Evolutionary conservation across 2,113 vertebrate genomes (phyloP).

Genomic region (Notarius lentiginosus): DNA sequence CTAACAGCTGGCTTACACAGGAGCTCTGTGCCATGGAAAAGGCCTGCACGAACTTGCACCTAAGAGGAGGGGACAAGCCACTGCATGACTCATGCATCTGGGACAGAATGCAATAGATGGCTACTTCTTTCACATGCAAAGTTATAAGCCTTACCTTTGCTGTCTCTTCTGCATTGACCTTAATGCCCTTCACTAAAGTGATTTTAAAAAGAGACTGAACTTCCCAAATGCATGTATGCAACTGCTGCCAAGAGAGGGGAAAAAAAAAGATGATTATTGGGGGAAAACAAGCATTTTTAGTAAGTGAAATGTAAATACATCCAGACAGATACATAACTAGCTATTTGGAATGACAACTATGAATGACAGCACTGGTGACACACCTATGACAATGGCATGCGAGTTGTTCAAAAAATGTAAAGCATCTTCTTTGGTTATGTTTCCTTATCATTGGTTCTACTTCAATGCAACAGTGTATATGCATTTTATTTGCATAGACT

Average conservation of each 20-base stretch:
- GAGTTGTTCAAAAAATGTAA: not conserved
- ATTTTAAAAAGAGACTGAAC: slow-evolving; percentile 84
- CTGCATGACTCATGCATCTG: not conserved
- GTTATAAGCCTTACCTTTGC: slow-evolving; percentile 81
- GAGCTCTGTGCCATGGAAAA: slow-evolving; percentile 95
- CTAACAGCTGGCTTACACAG: slow-evolving; percentile 90
- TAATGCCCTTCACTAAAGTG: slow-evolving; percentile 85
- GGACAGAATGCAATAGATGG: not conserved
- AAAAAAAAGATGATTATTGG: slow-evolving; percentile 1
- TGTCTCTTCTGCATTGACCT: slow-evolving; percentile 93
- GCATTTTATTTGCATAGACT: not conserved
- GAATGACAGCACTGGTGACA: not conserved
- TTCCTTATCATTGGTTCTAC: not conserved
- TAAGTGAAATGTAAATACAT: not conserved
- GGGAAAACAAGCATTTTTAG: not conserved
- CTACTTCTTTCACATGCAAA: not conserved
- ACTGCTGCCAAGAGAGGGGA: slow-evolving; percentile 61
- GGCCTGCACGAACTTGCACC: slow-evolving; percentile 95
- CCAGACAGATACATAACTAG: slow-evolving; percentile 33
- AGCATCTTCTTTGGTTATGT: not conserved
- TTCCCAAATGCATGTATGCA: slow-evolving; percentile 85
- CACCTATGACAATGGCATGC: not conserved
- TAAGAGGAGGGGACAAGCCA: slow-evolving; percentile 53
- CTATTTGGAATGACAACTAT: not conserved
- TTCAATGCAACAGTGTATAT: not conserved